phyloP scores from a whole-genome alignment of 2,113 vertebrate genomes.

The Gymnobelideus leadbeateri region DNA sequence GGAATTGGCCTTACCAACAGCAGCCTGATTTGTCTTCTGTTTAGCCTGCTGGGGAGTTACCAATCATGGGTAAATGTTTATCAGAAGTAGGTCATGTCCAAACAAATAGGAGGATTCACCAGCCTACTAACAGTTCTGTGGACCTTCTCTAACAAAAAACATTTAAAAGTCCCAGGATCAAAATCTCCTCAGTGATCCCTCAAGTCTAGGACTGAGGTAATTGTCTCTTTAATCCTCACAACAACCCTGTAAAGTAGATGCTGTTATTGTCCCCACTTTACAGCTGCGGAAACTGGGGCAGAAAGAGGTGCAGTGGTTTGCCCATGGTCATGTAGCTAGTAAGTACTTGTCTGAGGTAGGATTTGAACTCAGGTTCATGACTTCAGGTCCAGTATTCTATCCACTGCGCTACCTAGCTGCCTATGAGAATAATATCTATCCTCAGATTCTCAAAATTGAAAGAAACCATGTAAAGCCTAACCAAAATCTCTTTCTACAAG shows the following conservation, averaged over 20 bases:
- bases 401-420: not conserved
- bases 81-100: fast-evolving
- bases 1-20: not conserved
- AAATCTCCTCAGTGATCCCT: not conserved
- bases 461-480: not conserved
- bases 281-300: not conserved
- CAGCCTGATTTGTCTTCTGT: not conserved
- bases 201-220: too few species aligned
- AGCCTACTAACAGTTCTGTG: not conserved
- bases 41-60: not conserved
- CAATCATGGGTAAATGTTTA: not conserved
- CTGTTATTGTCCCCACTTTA: not conserved
- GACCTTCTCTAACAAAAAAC: not conserved
- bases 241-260: not conserved
- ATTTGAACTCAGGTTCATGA: not conserved
- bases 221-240: not conserved
- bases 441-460: not conserved
- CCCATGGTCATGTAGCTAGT: not conserved
- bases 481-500: not conserved
- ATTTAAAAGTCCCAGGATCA: not conserved
- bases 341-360: not conserved
- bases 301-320: not conserved
- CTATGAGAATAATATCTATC: not conserved
- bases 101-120: not conserved
- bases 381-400: not conserved